Evolutionary conservation across 2,888 invertebrate species (phyloP).

Genomic region (Octonoba sinensis): DNA sequence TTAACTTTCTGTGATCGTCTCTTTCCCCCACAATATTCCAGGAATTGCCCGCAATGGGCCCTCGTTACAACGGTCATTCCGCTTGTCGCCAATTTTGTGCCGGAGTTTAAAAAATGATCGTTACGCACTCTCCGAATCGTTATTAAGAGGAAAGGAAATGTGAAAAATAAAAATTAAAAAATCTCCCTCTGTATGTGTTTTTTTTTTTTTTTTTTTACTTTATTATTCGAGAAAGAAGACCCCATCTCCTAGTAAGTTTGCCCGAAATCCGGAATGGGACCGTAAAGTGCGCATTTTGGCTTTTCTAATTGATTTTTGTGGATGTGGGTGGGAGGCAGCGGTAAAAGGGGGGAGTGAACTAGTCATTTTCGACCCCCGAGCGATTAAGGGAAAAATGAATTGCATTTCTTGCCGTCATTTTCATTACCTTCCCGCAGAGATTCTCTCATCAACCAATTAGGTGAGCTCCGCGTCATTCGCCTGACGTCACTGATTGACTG

Average conservation of each 20-base stretch:
- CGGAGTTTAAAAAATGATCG: no score
- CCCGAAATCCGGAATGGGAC: constrained; percentile 14
- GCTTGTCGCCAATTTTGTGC: no score
- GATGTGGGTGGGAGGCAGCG: not conserved
- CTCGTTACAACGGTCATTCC: no score
- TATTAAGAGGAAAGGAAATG: no score
- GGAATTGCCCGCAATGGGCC: no score
- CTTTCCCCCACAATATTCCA: no score
- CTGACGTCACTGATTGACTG: constrained; percentile 15
- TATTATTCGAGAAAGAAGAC: no score
- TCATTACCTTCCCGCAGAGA: constrained; percentile 40
- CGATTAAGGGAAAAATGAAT: constrained; percentile 55
- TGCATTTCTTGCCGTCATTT: constrained; percentile 50
- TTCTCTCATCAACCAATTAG: constrained; percentile 35
- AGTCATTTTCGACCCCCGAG: constrained; percentile 14
- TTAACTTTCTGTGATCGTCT: no score
- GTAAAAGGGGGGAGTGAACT: not conserved
- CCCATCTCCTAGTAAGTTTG: constrained; percentile 15
- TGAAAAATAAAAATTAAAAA: no score
- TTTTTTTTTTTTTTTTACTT: no score
- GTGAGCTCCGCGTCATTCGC: constrained; percentile 23
- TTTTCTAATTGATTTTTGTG: constrained; percentile 36
- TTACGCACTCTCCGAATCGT: no score
- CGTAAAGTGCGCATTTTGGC: constrained; percentile 9
- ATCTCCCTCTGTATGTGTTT: no score